Percentiles rank a stretch among this genome's conserved stretches.
Evolutionary conservation across 2,888 invertebrate species (phyloP).

Genomic region (Lamellibrachia satsuma): DNA sequence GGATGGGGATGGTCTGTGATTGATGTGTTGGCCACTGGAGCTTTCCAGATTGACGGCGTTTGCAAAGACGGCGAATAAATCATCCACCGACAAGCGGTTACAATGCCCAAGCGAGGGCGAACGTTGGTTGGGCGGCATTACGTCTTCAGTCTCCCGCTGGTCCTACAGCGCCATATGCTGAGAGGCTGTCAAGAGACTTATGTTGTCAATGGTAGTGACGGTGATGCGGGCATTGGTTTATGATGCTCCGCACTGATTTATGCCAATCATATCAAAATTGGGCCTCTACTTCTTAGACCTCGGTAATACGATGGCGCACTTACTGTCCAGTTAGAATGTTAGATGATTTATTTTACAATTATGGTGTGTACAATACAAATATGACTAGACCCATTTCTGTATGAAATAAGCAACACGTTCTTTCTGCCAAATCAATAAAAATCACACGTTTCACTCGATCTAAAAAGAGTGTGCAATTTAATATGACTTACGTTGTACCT

Average conservation of each 20-base stretch:
- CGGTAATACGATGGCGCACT: not conserved
- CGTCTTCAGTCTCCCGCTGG: not conserved
- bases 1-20: not conserved
- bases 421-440: not conserved
- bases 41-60: not conserved
- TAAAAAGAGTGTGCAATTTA: not conserved
- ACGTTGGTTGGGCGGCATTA: not conserved
- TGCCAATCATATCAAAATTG: not conserved
- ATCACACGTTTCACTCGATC: not conserved
- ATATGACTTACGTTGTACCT: not conserved
- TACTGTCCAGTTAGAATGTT: not conserved
- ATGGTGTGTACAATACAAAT: not conserved
- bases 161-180: not conserved
- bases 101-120: not conserved
- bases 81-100: not conserved
- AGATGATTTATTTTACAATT: not conserved
- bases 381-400: not conserved
- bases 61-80: not conserved
- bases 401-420: not conserved
- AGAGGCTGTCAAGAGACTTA: not conserved
- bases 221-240: not conserved
- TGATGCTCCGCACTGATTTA: not conserved
- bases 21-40: not conserved
- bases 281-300: no score
- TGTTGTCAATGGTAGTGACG: not conserved